Evolutionary conservation across 2,113 vertebrate genomes (phyloP).

Genomic region (Piprites chloris): DNA sequence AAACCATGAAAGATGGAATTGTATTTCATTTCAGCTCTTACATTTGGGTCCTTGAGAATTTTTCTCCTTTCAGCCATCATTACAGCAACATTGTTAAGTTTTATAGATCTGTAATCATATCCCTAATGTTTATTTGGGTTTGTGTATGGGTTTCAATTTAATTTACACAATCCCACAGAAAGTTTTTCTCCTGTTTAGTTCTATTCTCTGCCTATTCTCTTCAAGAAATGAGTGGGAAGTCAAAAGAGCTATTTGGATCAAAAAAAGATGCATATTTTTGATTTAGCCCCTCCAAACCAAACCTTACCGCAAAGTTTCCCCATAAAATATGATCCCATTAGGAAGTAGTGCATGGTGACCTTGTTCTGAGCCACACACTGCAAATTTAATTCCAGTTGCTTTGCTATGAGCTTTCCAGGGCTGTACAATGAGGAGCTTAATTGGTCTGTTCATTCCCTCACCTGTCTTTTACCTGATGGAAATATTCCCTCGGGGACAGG

Average conservation of each 20-base stretch:
- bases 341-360: neutral
- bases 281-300: neutral
- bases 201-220: neutral
- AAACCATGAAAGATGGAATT: conserved; percentile 25
- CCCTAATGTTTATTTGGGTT: conserved; percentile 1
- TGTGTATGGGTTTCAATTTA: neutral
- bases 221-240: neutral
- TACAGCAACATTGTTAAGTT: neutral
- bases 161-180: neutral
- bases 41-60: neutral
- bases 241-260: neutral
- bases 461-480: neutral
- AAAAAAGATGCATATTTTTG: neutral
- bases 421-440: neutral
- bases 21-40: conserved; percentile 25
- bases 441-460: neutral
- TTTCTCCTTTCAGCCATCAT: neutral
- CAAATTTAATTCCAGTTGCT: neutral
- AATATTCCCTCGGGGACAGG: neutral
- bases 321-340: conserved; percentile 7
- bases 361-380: neutral
- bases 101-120: neutral
- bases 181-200: neutral
- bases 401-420: neutral
- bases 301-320: neutral